Percentiles rank a stretch among this genome's conserved stretches.
These are phyloP conservation scores for Tachypleus tridentatus DNA, from an alignment of 1,140 invertebrate genomes.

Conservation along the genomic window DNA sequence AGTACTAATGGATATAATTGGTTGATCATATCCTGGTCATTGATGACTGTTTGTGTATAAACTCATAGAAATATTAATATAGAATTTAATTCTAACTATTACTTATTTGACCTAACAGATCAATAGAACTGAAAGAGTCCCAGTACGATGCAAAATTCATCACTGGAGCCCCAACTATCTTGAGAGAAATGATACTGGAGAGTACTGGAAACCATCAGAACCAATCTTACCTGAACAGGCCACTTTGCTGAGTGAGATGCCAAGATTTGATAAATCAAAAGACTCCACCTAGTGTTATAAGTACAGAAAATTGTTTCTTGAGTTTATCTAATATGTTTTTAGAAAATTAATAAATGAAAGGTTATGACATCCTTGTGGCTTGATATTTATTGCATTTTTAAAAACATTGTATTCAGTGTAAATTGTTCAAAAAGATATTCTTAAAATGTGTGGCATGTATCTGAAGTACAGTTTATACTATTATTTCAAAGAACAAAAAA, in stretches of 20 bases:
- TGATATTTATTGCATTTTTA: too few species aligned
- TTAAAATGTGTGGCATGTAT: too few species aligned
- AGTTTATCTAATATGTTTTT: too few species aligned
- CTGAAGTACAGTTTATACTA: too few species aligned
- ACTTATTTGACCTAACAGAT: conserved; percentile 9
- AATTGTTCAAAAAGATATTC: too few species aligned
- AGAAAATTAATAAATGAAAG: too few species aligned
- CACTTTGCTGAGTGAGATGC: conserved; percentile 12
- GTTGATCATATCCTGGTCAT: neutral
- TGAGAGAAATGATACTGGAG: conserved; percentile 3
- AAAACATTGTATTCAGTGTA: too few species aligned
- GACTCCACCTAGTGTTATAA: too few species aligned
- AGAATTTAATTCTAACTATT: neutral
- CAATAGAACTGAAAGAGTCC: conserved; percentile 46
- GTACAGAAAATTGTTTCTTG: too few species aligned
- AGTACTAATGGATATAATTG: neutral
- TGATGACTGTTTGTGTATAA: neutral
- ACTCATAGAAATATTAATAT: neutral
- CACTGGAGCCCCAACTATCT: conserved; percentile 22
- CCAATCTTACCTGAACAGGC: conserved; percentile 14
- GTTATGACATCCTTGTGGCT: too few species aligned
- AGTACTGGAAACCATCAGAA: conserved; percentile 3
- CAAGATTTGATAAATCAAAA: conserved; percentile 6
- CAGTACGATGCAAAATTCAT: conserved; percentile 32
- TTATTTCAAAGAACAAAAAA: too few species aligned